Conservation (phyloP, 2,888 invertebrate genomes). For the Macaria notata region DNA sequence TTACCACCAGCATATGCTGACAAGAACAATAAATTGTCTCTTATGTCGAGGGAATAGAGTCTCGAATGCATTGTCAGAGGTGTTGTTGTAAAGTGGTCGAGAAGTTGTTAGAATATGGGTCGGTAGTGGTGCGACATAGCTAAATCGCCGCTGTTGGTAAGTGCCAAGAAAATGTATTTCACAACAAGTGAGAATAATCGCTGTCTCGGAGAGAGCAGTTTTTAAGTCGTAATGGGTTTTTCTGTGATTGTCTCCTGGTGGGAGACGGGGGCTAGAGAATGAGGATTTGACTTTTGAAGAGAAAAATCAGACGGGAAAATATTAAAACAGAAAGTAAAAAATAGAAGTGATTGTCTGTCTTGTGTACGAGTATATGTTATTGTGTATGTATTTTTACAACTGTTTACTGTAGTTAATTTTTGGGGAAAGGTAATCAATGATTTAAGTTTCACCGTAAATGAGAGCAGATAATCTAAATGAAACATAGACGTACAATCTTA, state of each 20-base stretch:
- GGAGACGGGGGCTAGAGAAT: background rate
- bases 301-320: no score
- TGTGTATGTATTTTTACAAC: no score
- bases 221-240: conserved; percentile 57
- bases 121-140: conserved; percentile 59
- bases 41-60: conserved; percentile 51
- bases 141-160: conserved; percentile 74
- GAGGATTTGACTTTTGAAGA: background rate
- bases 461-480: no score
- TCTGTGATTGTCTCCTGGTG: conserved; percentile 23
- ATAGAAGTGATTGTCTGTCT: no score
- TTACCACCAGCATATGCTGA: conserved; percentile 42
- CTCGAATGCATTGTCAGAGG: conserved; percentile 49
- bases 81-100: conserved; percentile 35
- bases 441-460: no score
- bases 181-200: conserved; percentile 77
- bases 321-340: no score
- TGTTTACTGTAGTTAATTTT: no score
- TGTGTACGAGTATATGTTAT: no score
- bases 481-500: no score
- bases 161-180: conserved; percentile 75
- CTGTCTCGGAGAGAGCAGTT: conserved; percentile 55
- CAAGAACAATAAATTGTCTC: conserved; percentile 33
- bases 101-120: conserved; percentile 40
- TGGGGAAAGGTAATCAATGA: no score